These are phyloP conservation scores for Oriolus oriolus DNA, from an alignment of 2,113 vertebrate species.

Conservation along the genomic window DNA sequence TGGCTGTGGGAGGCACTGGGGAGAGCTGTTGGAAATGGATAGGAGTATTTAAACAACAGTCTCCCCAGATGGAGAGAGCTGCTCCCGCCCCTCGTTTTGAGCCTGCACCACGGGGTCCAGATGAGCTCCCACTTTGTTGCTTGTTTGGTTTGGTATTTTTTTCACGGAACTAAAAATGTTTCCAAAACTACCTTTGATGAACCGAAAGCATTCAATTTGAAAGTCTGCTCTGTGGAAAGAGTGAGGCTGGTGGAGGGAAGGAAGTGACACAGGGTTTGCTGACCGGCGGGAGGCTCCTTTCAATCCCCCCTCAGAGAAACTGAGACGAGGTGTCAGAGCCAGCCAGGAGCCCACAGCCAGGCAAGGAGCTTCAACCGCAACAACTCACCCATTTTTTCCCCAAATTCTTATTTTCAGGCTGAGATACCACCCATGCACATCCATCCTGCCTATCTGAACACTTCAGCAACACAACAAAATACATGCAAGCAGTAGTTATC, in stretches of 20 bases:
- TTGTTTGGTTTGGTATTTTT: background rate
- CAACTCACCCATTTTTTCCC: rapidly evolving
- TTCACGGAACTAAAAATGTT: background rate
- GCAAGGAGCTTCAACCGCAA: background rate
- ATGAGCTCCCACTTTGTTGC: background rate
- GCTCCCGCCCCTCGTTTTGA: background rate
- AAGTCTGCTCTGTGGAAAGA: conserved; percentile 69
- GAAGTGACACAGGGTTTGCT: conserved; percentile 71
- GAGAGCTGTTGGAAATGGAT: background rate
- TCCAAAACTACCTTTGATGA: conserved; percentile 59
- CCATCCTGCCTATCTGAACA: background rate
- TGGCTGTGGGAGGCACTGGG: background rate
- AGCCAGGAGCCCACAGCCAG: background rate
- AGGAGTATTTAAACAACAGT: background rate
- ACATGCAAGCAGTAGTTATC: background rate
- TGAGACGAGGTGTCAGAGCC: background rate
- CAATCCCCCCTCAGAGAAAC: background rate
- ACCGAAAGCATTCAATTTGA: conserved; percentile 59
- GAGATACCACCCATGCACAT: background rate
- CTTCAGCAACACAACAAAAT: background rate
- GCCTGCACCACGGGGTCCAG: background rate
- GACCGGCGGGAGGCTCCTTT: conserved; percentile 45
- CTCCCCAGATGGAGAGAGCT: background rate
- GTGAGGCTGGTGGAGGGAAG: conserved; percentile 59
- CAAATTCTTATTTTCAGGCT: background rate